These are phyloP conservation scores for Leptura quadrifasciata DNA, from an alignment of 2,888 invertebrate species.

Conservation along the genomic window DNA sequence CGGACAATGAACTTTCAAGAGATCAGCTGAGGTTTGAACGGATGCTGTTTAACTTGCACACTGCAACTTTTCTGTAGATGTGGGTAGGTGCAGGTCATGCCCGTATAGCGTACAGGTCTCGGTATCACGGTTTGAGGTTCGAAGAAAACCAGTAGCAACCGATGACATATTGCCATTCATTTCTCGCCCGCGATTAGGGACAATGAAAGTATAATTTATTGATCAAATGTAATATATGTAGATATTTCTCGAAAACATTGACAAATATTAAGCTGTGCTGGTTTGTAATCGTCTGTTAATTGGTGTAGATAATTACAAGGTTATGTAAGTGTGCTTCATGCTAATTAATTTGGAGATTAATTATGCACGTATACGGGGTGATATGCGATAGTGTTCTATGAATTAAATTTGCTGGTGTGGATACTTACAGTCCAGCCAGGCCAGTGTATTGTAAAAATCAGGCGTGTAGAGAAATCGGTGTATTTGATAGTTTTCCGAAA, in stretches of 20 bases:
- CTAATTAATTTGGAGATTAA: neutral
- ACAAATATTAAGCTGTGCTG: neutral
- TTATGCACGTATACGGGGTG: neutral
- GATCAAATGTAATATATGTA: neutral
- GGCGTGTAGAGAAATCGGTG: too few species aligned
- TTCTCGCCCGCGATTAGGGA: neutral
- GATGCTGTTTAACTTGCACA: constrained; percentile 43
- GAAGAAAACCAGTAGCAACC: constrained; percentile 17
- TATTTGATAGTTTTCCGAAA: too few species aligned
- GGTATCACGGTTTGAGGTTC: neutral
- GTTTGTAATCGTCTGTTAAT: neutral
- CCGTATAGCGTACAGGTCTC: constrained; percentile 12
- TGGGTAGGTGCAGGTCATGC: constrained; percentile 44
- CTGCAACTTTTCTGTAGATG: constrained; percentile 41
- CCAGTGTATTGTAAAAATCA: too few species aligned
- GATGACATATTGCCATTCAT: constrained; percentile 13
- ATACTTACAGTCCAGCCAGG: too few species aligned
- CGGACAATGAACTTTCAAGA: constrained; percentile 39
- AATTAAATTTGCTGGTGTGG: too few species aligned
- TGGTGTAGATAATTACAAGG: constrained; percentile 1
- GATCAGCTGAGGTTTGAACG: constrained; percentile 43
- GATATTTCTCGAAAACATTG: neutral
- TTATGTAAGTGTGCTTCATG: neutral
- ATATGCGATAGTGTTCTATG: too few species aligned
- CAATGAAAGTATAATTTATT: neutral